Evolutionary conservation across 2,888 invertebrate genomes (phyloP).

Genomic region (Lagria hirta): DNA sequence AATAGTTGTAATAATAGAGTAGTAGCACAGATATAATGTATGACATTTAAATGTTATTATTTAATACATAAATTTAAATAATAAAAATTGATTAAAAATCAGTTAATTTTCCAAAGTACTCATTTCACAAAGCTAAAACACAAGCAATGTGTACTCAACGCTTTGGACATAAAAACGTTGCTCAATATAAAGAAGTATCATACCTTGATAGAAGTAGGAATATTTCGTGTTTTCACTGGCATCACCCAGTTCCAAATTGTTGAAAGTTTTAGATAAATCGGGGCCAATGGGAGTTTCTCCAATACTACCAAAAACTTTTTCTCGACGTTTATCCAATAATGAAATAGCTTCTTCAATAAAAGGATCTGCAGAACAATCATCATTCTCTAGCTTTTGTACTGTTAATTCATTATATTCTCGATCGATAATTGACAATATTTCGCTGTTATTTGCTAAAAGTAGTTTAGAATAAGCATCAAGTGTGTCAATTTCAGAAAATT

Average conservation of each 20-base stretch:
- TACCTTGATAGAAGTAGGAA: constrained; percentile 85
- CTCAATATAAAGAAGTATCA: constrained; percentile 24
- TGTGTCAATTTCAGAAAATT: constrained; percentile 56
- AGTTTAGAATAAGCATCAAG: constrained; percentile 73
- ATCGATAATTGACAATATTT: constrained; percentile 72
- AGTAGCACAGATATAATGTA: no score
- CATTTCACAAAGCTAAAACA: constrained; percentile 33
- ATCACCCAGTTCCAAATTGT: constrained; percentile 44
- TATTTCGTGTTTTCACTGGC: constrained; percentile 53
- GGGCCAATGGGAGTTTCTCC: constrained; percentile 1
- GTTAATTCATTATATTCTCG: constrained; percentile 71
- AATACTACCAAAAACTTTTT: constrained; percentile 37
- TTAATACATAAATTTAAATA: no score
- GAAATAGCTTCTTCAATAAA: constrained; percentile 83
- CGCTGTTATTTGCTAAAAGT: constrained; percentile 67
- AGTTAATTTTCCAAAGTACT: constrained; percentile 34
- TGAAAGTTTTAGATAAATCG: constrained; percentile 2
- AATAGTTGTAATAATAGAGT: no score
- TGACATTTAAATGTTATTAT: background rate
- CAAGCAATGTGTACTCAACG: constrained; percentile 36
- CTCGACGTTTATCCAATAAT: constrained; percentile 62
- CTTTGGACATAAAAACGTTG: constrained; percentile 29
- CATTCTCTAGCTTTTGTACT: constrained; percentile 63
- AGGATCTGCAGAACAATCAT: constrained; percentile 77
- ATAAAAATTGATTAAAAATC: no score